A percentile compares a stretch with the other conserved stretches of the same genome.
phyloP scores from a whole-genome alignment of 2,113 vertebrate species.

The Rattus rattus region DNA sequence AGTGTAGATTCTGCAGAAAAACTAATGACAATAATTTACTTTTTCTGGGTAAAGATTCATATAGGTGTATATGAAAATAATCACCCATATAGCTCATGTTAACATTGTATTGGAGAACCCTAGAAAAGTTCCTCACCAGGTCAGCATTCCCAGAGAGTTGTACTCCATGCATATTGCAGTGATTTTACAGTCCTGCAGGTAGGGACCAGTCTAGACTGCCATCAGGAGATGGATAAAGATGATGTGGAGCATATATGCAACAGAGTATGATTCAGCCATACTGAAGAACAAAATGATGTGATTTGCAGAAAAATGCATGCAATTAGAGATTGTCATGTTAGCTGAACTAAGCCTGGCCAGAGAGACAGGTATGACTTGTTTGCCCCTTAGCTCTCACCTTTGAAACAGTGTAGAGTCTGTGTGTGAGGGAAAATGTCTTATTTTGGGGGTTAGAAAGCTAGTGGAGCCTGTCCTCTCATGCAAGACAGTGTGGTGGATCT shows the following conservation, averaged over 20 bases:
- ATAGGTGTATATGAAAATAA: background rate
- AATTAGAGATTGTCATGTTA: background rate
- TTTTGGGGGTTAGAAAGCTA: background rate
- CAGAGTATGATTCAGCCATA: background rate
- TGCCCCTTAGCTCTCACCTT: background rate
- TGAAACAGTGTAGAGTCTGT: background rate
- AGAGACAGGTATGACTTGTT: background rate
- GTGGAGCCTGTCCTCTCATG: background rate
- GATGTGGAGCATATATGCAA: background rate
- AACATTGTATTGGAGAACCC: background rate
- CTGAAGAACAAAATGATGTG: background rate
- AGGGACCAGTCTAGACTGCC: background rate
- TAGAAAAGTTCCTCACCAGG: background rate
- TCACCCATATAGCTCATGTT: background rate
- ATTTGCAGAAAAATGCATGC: background rate
- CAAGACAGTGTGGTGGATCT: background rate
- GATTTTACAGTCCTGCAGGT: background rate
- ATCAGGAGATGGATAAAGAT: background rate
- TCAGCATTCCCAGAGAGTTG: background rate
- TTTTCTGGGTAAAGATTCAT: constrained; percentile 13
- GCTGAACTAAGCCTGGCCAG: background rate
- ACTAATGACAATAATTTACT: constrained; percentile 9
- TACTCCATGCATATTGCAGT: no score
- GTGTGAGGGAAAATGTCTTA: background rate
- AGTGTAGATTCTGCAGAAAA: background rate